Percentiles rank a stretch among this genome's conserved stretches.
Evolutionary conservation across 2,113 vertebrate species (phyloP).

Genomic region (Scatophagus argus): DNA sequence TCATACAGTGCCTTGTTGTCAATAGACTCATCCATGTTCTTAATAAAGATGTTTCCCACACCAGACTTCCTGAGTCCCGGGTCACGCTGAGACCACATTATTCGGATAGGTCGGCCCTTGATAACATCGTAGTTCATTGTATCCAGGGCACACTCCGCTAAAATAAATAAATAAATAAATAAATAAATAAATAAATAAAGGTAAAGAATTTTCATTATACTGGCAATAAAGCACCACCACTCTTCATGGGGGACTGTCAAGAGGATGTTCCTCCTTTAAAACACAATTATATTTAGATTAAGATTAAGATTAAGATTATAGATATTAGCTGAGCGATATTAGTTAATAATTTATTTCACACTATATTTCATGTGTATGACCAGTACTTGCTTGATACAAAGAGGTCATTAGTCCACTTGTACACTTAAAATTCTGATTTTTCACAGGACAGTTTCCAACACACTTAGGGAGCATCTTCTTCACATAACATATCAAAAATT

Average conservation of each 20-base stretch:
- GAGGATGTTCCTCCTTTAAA: background rate
- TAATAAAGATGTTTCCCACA: slow-evolving; percentile 97
- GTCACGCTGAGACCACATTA: slow-evolving; percentile 99
- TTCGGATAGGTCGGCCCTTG: slow-evolving; percentile 95
- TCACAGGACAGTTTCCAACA: background rate
- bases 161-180: background rate
- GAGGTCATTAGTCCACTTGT: too few species aligned
- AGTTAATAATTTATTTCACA: background rate
- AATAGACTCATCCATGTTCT: slow-evolving; percentile 98
- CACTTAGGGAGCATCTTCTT: background rate
- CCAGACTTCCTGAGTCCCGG: slow-evolving; percentile 96
- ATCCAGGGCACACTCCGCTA: slow-evolving; percentile 96
- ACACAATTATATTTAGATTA: too few species aligned
- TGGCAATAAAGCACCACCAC: too few species aligned
- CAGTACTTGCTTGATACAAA: background rate
- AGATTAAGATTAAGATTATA: too few species aligned
- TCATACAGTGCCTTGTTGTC: slow-evolving; percentile 98
- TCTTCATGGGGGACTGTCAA: too few species aligned
- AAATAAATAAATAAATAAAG: too few species aligned
- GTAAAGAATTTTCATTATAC: too few species aligned
- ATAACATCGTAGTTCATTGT: slow-evolving; percentile 99
- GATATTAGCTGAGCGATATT: background rate
- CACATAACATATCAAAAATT: background rate
- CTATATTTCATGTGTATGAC: background rate
- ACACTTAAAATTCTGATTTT: too few species aligned